Percentiles rank a stretch among this genome's conserved stretches.
These are phyloP conservation scores for Callithrix jacchus DNA, from an alignment of 2,113 vertebrate genomes.

Conservation along the genomic window DNA sequence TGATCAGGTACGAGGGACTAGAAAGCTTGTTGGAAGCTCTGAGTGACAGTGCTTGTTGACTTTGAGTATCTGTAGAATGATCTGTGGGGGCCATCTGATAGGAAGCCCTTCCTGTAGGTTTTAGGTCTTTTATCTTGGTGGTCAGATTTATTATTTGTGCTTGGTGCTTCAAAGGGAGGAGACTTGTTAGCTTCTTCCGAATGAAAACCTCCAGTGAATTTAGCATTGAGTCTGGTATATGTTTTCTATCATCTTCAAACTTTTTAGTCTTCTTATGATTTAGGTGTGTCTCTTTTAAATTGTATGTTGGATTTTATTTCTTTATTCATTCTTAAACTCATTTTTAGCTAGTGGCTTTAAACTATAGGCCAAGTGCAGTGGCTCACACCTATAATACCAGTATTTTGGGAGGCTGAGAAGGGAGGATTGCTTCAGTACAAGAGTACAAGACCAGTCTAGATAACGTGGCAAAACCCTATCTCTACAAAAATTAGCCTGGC, in stretches of 20 bases:
- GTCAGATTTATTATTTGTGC: background rate
- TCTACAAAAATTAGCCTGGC: no score
- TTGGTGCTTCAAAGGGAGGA: background rate
- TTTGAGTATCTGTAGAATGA: no score
- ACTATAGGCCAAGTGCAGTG: no score
- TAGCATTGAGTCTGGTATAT: background rate
- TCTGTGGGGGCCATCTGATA: background rate
- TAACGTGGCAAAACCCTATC: no score
- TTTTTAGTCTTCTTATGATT: background rate
- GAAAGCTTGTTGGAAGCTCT: background rate
- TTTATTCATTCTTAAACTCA: no score
- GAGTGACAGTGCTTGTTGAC: background rate
- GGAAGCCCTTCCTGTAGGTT: background rate
- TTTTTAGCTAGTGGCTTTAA: background rate
- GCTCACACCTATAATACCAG: no score
- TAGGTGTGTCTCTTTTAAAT: no score
- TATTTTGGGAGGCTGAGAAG: no score
- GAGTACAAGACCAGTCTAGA: no score
- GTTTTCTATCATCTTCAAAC: background rate
- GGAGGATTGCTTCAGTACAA: no score
- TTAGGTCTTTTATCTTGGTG: background rate
- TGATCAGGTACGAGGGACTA: background rate
- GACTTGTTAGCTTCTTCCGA: background rate
- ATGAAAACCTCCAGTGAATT: background rate
- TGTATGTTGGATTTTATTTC: no score